A percentile compares a stretch with the other conserved stretches of the same genome.
Evolutionary conservation across 2,888 invertebrate species (phyloP).

Genomic region (Polylopha cassiicola): DNA sequence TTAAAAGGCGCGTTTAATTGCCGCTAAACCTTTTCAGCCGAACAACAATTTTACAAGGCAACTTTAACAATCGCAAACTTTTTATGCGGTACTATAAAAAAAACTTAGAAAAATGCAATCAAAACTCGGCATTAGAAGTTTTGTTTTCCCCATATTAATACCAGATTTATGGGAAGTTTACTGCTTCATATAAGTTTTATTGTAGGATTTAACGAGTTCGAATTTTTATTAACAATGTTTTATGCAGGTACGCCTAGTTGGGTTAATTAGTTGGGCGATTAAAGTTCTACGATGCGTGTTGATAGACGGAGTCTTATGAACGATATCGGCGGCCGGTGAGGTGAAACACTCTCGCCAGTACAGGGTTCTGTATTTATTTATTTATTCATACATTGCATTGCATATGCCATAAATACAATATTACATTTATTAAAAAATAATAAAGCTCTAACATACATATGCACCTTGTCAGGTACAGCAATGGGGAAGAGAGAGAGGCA

Average conservation of each 20-base stretch:
- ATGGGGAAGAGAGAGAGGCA: no score
- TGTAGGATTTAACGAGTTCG: conserved; percentile 58
- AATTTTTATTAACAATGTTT: conserved; percentile 50
- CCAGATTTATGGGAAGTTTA: conserved; percentile 53
- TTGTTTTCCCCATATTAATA: conserved; percentile 43
- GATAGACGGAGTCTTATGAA: conserved; percentile 2
- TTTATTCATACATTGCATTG: no score
- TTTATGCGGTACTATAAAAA: conserved; percentile 31
- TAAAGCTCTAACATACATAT: no score
- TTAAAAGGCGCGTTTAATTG: not conserved
- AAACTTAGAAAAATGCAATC: conserved; percentile 22
- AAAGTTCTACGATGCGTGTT: conserved; percentile 7
- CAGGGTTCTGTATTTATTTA: no score
- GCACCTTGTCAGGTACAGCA: no score
- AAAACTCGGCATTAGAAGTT: conserved; percentile 28
- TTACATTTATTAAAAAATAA: no score
- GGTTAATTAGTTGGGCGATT: conserved; percentile 66
- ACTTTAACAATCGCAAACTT: conserved; percentile 25
- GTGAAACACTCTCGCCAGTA: no score
- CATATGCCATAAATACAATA: no score
- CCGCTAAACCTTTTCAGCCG: not conserved
- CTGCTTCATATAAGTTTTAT: conserved; percentile 47
- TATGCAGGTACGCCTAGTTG: conserved; percentile 42
- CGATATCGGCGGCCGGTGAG: no score
- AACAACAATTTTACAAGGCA: conserved; percentile 3